phyloP scores from a whole-genome alignment of 2,888 invertebrate genomes.

The Eupithecia insigniata region DNA sequence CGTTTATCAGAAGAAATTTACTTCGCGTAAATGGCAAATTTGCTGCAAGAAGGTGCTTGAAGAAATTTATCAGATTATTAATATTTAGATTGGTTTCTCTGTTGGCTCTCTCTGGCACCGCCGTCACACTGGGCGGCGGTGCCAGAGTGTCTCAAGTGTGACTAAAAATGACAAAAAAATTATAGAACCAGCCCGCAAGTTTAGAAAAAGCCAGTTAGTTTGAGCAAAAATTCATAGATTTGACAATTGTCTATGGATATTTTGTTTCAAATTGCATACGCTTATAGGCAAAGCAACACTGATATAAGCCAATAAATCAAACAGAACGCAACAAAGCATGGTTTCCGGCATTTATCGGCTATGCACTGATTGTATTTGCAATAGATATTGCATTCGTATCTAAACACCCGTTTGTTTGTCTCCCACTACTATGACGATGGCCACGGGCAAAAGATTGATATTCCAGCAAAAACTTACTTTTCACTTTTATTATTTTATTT shows the following conservation, averaged over 20 bases:
- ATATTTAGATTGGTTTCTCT: constrained; percentile 1
- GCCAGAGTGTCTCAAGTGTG: no score
- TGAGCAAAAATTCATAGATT: background rate
- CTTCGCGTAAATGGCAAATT: background rate
- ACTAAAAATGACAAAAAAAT: no score
- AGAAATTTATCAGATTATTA: background rate
- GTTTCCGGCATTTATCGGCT: background rate
- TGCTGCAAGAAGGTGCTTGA: background rate
- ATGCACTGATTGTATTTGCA: background rate
- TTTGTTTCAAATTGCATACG: background rate
- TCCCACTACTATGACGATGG: background rate
- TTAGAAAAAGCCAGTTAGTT: background rate
- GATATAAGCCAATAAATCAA: background rate
- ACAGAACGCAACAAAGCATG: background rate
- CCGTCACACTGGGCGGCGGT: no score
- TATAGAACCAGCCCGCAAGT: background rate
- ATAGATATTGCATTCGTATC: background rate
- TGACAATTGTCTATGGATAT: background rate
- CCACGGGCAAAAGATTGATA: background rate
- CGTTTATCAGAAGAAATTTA: constrained; percentile 3
- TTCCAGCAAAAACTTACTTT: background rate
- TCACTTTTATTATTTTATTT: constrained; percentile 1
- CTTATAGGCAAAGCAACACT: background rate
- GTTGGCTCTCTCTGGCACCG: background rate
- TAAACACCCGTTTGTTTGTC: background rate